These are phyloP conservation scores for Malthinus seriepunctatus DNA, from an alignment of 2,888 invertebrate genomes.

Conservation along the genomic window DNA sequence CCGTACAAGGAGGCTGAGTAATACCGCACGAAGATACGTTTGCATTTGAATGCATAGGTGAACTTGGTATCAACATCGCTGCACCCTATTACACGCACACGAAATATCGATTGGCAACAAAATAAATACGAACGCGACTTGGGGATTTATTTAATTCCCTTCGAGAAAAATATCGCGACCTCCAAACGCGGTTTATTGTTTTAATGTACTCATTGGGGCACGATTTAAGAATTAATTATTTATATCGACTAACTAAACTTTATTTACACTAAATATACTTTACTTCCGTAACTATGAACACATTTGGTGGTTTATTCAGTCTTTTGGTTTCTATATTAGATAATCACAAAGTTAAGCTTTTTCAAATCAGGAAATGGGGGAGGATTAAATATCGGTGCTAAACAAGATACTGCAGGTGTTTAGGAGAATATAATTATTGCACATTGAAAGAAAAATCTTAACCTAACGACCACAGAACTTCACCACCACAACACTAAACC, in stretches of 20 bases:
- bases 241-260: conserved; percentile 16
- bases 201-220: conserved; percentile 26
- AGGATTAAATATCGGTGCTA: conserved; percentile 2
- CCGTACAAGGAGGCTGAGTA: conserved; percentile 29
- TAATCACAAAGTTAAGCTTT: conserved; percentile 12
- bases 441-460: conserved; percentile 24
- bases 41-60: conserved; percentile 41
- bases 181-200: conserved; percentile 28
- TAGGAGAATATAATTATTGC: conserved; percentile 21
- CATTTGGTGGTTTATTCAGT: conserved; percentile 23
- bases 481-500: conserved; percentile 55
- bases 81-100: conserved; percentile 30
- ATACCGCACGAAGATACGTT: conserved; percentile 16
- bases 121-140: conserved; percentile 21
- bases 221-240: conserved; percentile 19
- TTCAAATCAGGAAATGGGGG: neutral
- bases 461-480: conserved; percentile 54
- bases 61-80: conserved; percentile 54
- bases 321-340: conserved; percentile 21
- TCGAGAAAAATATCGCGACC: too few species aligned
- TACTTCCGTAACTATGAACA: conserved; percentile 11
- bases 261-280: conserved; percentile 5
- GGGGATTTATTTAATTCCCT: neutral
- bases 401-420: conserved; percentile 10
- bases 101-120: conserved; percentile 25